Evolutionary conservation across 2,797 vertebrate genomes (phyloP), one percentile per base, ranked within the genome.

Genomic region (Serranus cabrilla): DNA sequence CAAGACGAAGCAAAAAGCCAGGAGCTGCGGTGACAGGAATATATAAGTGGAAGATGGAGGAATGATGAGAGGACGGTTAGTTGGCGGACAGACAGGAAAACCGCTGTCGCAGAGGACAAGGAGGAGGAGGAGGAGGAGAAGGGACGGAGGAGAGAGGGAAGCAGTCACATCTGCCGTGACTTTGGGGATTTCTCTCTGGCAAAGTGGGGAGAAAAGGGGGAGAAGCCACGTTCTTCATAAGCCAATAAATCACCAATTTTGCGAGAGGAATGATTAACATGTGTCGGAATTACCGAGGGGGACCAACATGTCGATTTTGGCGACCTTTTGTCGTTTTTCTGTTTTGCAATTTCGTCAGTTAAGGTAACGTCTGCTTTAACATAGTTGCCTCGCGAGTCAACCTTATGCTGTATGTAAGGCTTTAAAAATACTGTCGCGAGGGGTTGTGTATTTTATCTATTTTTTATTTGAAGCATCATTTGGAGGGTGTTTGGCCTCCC

Each of bases 51-150:
- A 67, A 23, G 71, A 80, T 73, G 82, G 73, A 60, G 47, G 52
- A 46, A 74, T 37, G 84, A 88, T 64, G 84, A 61, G 58, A 65
- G 63, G 59, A 81, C 51, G 12, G 39, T 7, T 25, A 20, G 37
- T 3, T 46, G 50, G 61, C 34, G 2, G 72, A 71, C 75, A 52
- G 49, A 72, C 55, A 67, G 83, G 78, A 83, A 70, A 74, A 46
- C 43, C 80, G 76, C 78, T 83, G 86, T 81, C 81, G 84, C 86
- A 89, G 76, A 83, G 67, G 82, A 82, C 45, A 1, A 74, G 34
- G 21, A 52, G 60, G 62, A 75, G 34, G 11, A 71, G 55, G 37
- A 56, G 59, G 66, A 76, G 67, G 47, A 80, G 67, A 46, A 45
- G 60, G 46, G 52, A 66, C 70, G 43, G 72, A 63, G 47, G 39